These are phyloP conservation scores for Subacronicta megacephala DNA, from an alignment of 2,888 invertebrate genomes.

Conservation along the genomic window DNA sequence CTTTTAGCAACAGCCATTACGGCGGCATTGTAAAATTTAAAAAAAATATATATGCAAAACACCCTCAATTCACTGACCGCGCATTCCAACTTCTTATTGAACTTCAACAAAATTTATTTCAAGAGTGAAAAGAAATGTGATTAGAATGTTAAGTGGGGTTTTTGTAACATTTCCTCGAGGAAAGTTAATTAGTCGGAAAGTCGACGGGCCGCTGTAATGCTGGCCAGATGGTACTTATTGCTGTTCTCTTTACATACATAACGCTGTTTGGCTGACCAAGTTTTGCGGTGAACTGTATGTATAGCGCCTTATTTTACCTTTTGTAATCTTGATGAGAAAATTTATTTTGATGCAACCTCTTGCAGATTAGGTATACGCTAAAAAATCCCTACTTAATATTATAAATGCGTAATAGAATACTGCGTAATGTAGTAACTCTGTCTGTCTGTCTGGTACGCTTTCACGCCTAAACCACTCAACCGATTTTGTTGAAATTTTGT, in stretches of 20 bases:
- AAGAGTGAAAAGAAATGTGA: conserved; percentile 55
- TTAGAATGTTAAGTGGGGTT: conserved; percentile 60
- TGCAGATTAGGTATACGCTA: background rate
- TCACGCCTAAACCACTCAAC: too few species aligned
- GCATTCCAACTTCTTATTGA: conserved; percentile 46
- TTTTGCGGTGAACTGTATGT: conserved; percentile 29
- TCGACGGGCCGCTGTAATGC: conserved; percentile 51
- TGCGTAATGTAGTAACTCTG: too few species aligned
- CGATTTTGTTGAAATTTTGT: too few species aligned
- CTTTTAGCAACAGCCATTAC: conserved; percentile 15
- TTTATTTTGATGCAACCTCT: conserved; percentile 25
- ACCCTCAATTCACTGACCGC: conserved; percentile 38
- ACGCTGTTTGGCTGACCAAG: conserved; percentile 43
- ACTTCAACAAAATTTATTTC: conserved; percentile 55
- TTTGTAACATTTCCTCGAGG: conserved; percentile 57
- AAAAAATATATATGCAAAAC: conserved; percentile 21
- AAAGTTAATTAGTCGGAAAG: conserved; percentile 68
- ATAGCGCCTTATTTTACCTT: conserved; percentile 32
- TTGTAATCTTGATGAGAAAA: conserved; percentile 31
- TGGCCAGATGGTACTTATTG: conserved; percentile 61
- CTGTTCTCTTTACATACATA: conserved; percentile 49
- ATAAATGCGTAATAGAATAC: too few species aligned
- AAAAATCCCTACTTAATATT: too few species aligned
- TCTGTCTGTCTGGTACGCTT: too few species aligned
- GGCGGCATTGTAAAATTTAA: conserved; percentile 17